Base-by-base conservation (phyloP, 2,113 vertebrate species). In the Sceloporus tristichus region DNA sequence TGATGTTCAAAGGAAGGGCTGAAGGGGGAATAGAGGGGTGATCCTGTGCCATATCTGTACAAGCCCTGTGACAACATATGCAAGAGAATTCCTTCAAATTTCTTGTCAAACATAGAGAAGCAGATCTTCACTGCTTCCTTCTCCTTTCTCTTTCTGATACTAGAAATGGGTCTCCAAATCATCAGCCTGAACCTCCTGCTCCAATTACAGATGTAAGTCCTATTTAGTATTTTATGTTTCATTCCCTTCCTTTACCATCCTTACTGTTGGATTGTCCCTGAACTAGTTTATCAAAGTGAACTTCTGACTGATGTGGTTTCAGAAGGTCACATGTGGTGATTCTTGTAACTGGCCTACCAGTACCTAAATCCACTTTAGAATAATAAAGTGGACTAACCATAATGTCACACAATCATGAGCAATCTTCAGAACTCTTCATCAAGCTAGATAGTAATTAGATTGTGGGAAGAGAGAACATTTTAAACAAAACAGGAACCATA, bases 161-260 rank as follows among this genome's bases (percentile, higher is more conserved):
- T 88, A 99, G 98, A 91, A 99, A 99, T 75, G 98, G 98, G 78
- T 99, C 98, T n/a, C 98, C 98, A 62, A 99, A 93, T 92, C 96
- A 97, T 68, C 97, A 97, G 88, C 97, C 97, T 81, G 97, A 97
- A 78, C 96, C 96, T 0, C 96, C 96, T 38, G 92, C 96, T 79
- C 96, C 96, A 75, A 94, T 96, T 84, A 91, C 96, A 87, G 97
- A 97, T 90, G 97, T 97, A 96, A 97, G 96, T 97, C 84, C 85
- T 59, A 82, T 85, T 81, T 90, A 93, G 54, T 89, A 86, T 77
- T 88, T 87, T 78, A 38, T 56, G 3, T 68, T 78, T 40, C 42
- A 78, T 56, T 9, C 53, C 38, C 56, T 18, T 48, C 25, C 48
- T 14, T 18, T 8, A n/a, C 18, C n/a, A n/a, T 25, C 25, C 27